Evolutionary conservation across 2,113 vertebrate genomes (phyloP).

Genomic region (Oreochromis spilurus): DNA sequence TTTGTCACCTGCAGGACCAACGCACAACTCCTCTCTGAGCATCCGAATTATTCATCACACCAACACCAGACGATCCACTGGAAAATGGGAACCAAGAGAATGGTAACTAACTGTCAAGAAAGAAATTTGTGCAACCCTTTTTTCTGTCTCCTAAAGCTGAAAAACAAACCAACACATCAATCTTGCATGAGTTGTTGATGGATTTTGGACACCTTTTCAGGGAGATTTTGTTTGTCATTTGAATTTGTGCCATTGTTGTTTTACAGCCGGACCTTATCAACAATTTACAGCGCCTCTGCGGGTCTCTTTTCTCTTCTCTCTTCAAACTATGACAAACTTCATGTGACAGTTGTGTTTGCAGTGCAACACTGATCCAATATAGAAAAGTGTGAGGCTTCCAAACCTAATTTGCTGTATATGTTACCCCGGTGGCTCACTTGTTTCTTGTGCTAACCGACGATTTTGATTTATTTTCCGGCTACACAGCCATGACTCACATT

Average conservation of each 20-base stretch:
- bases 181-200: constrained; percentile 24
- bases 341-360: constrained; percentile 27
- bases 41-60: constrained; percentile 37
- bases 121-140: background rate
- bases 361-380: constrained; percentile 12
- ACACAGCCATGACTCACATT: background rate
- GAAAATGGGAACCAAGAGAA: constrained; percentile 10
- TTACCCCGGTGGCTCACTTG: background rate
- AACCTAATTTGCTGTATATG: background rate
- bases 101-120: constrained; percentile 11
- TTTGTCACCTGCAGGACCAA: background rate
- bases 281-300: constrained; percentile 25
- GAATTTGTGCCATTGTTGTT: constrained; percentile 43
- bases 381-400: background rate
- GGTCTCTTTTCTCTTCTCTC: background rate
- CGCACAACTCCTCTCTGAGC: background rate
- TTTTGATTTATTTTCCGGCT: background rate
- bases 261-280: constrained; percentile 24
- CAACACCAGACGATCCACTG: background rate
- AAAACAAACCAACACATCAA: constrained; percentile 19
- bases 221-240: constrained; percentile 34
- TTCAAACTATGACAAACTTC: constrained; percentile 33
- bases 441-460: background rate
- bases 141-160: background rate
- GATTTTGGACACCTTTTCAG: constrained; percentile 17